A percentile compares a stretch with the other conserved stretches of the same genome.
phyloP scores from a whole-genome alignment of 2,888 invertebrate species.

The Apodemia mormo region DNA sequence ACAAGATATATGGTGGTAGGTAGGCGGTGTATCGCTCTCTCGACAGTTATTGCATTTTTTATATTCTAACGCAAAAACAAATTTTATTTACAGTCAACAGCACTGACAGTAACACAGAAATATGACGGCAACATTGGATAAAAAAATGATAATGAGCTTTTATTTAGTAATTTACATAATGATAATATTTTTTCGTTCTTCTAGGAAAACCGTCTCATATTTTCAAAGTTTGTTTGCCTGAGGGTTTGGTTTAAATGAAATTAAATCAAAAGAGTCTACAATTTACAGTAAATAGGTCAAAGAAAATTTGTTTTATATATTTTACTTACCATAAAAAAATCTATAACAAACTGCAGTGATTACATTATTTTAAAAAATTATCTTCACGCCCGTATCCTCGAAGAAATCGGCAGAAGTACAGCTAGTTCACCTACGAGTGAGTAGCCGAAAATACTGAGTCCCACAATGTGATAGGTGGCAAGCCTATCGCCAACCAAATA shows the following conservation, averaged over 20 bases:
- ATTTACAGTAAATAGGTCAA: neutral
- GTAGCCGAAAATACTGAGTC: too few species aligned
- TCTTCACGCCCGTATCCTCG: too few species aligned
- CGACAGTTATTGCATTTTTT: constrained; percentile 53
- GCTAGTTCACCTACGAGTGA: too few species aligned
- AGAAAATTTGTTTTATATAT: too few species aligned
- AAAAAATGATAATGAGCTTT: constrained; percentile 19
- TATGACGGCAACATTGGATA: constrained; percentile 36
- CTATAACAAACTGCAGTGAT: too few species aligned
- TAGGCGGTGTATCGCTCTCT: neutral
- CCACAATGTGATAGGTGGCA: too few species aligned
- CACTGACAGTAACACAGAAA: constrained; percentile 56
- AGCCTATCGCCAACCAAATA: too few species aligned
- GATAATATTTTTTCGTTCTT: neutral
- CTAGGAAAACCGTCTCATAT: neutral
- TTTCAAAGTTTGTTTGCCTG: neutral
- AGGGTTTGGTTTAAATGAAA: neutral
- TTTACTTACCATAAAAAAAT: too few species aligned
- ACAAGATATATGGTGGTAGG: constrained; percentile 7
- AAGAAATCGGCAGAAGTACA: neutral
- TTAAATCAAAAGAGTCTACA: neutral
- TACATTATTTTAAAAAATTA: too few species aligned
- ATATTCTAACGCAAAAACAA: constrained; percentile 58
- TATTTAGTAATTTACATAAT: constrained; percentile 10
- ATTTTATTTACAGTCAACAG: constrained; percentile 60